Conservation (phyloP, 2,888 invertebrate species). For the Emmelina monodactyla region DNA sequence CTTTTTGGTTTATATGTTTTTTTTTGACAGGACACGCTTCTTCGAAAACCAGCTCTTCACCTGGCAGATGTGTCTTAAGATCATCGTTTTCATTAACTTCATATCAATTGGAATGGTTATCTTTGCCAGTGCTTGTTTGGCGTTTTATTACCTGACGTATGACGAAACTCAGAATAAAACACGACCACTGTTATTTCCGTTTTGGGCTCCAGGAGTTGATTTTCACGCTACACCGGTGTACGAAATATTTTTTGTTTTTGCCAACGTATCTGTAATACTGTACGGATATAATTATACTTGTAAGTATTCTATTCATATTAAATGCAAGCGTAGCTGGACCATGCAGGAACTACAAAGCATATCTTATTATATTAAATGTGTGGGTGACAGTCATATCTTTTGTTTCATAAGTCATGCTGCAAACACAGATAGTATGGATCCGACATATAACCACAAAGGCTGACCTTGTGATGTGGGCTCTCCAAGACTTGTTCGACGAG, state of each 20-base stretch:
- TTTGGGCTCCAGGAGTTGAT: constrained; percentile 28
- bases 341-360: too few relatives aligned
- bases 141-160: constrained; percentile 21
- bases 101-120: constrained; percentile 19
- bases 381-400: too few relatives aligned
- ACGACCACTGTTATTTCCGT: constrained; percentile 32
- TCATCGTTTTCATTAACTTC: constrained; percentile 19
- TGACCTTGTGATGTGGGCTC: constrained; percentile 34
- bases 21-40: constrained; percentile 25
- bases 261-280: constrained; percentile 19
- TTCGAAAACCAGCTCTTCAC: constrained; percentile 30
- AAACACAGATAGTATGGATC: constrained; percentile 40
- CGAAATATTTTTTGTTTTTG: constrained; percentile 27
- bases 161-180: constrained; percentile 18
- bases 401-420: constrained; percentile 30
- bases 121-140: constrained; percentile 18
- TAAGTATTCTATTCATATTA: constrained; percentile 30
- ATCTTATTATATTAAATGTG: too few relatives aligned
- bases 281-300: constrained; percentile 29
- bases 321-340: too few relatives aligned
- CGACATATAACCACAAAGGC: constrained; percentile 35
- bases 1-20: too few relatives aligned
- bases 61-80: constrained; percentile 26
- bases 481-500: constrained; percentile 32
- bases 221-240: constrained; percentile 27